Percentiles rank a stretch among this genome's conserved stretches.
These are phyloP conservation scores for Drosophila niveifrons DNA, from an alignment of 2,888 invertebrate species.

Conservation along the genomic window DNA sequence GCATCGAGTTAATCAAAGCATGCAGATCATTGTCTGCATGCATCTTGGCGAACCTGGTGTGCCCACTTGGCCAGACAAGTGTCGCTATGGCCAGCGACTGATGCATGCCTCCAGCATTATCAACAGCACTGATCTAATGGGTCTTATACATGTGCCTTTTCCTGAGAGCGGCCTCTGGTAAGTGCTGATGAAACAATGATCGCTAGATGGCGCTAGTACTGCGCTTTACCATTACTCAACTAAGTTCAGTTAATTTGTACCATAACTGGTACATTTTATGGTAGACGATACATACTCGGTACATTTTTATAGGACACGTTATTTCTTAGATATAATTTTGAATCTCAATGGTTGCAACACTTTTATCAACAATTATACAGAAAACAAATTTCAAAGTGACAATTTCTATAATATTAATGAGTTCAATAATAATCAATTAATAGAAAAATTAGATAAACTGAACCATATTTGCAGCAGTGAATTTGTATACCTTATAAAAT, in stretches of 20 bases:
- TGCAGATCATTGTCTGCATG: conserved; percentile 87
- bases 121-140: conserved; percentile 89
- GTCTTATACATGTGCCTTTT: conserved; percentile 90
- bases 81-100: conserved; percentile 86
- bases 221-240: not conserved
- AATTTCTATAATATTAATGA: too few relatives aligned
- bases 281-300: not conserved
- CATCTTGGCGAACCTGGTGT: conserved; percentile 87
- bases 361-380: not conserved
- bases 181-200: conserved; percentile 16
- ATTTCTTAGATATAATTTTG: not conserved
- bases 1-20: conserved; percentile 84
- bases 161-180: conserved; percentile 94
- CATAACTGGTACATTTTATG: not conserved
- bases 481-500: too few relatives aligned
- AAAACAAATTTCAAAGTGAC: too few relatives aligned
- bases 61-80: conserved; percentile 88
- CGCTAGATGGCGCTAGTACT: not conserved
- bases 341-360: not conserved
- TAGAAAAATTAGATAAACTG: too few relatives aligned
- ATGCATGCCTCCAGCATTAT: conserved; percentile 88
- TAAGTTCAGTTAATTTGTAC: not conserved
- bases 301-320: not conserved
- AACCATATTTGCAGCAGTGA: too few relatives aligned
- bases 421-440: too few relatives aligned